Percentiles rank a stretch among this genome's conserved stretches.
phyloP scores from a whole-genome alignment of 2,888 invertebrate genomes.

The Nipponacmea schrenckii region DNA sequence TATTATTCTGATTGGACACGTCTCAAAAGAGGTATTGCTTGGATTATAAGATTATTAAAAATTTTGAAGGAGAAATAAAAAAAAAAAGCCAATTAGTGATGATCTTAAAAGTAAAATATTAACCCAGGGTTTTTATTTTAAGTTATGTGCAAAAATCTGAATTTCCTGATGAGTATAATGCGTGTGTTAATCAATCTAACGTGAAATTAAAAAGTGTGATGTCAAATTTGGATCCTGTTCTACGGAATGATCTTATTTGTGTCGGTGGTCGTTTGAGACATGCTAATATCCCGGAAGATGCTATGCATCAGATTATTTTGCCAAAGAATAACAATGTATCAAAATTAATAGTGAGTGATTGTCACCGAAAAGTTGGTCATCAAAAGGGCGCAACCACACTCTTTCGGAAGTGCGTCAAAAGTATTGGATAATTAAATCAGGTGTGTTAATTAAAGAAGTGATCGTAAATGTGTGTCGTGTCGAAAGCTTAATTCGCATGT shows the following conservation, averaged over 20 bases:
- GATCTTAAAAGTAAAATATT: not conserved
- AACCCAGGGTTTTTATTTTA: not conserved
- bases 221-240: conserved; percentile 5
- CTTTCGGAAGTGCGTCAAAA: conserved; percentile 8
- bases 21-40: too few relatives aligned
- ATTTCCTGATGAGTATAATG: not conserved
- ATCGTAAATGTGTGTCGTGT: not conserved
- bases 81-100: not conserved
- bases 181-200: not conserved
- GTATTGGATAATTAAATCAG: not conserved
- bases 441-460: conserved; percentile 5
- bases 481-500: not conserved
- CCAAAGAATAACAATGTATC: not conserved
- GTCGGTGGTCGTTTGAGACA: conserved; percentile 1
- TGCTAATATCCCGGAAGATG: not conserved
- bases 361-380: conserved; percentile 8
- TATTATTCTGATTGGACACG: too few relatives aligned
- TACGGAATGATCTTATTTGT: conserved; percentile 5
- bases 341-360: not conserved
- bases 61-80: not conserved
- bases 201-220: not conserved
- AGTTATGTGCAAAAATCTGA: not conserved
- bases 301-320: not conserved
- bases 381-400: not conserved
- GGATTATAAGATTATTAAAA: too few relatives aligned